Percentiles rank a stretch among this genome's conserved stretches.
Conservation (phyloP, 92 coral and sea anemone genomes). For the Micromussa lordhowensis region DNA sequence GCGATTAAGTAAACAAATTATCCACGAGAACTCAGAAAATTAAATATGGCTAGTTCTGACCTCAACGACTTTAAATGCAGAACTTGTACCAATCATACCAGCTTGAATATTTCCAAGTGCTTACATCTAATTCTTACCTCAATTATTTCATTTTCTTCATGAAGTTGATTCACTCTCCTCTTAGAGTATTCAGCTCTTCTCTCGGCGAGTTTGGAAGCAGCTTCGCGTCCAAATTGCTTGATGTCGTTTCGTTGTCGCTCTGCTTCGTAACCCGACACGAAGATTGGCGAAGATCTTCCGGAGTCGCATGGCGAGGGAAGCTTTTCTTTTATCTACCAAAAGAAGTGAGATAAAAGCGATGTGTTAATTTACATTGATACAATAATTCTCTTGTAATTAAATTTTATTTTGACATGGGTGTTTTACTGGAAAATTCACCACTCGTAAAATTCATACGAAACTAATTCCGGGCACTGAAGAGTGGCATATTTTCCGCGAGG, state of each 20-base stretch:
- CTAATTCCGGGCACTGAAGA: too few relatives aligned
- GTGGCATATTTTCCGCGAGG: too few relatives aligned
- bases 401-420: too few relatives aligned
- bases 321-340: slow-evolving; percentile 53
- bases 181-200: slow-evolving; percentile 78
- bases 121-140: slow-evolving; percentile 55
- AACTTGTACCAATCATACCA: too few relatives aligned
- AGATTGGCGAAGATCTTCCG: slow-evolving; percentile 66
- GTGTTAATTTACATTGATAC: not conserved
- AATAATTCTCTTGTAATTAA: not conserved
- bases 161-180: slow-evolving; percentile 56
- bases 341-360: not conserved
- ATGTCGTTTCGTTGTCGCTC: slow-evolving; percentile 87
- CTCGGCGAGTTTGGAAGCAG: slow-evolving; percentile 82
- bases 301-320: slow-evolving; percentile 66
- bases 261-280: slow-evolving; percentile 95
- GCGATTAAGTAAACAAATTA: not conserved
- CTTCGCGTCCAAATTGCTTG: slow-evolving; percentile 79
- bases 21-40: not conserved
- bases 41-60: too few relatives aligned
- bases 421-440: too few relatives aligned
- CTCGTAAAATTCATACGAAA: too few relatives aligned
- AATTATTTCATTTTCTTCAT: slow-evolving; percentile 72
- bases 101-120: not conserved
- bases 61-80: too few relatives aligned